Evolutionary conservation across 2,888 invertebrate genomes (phyloP), one percentile per base, ranked within the genome.

Genomic region (Eudasyphora cyanicolor): DNA sequence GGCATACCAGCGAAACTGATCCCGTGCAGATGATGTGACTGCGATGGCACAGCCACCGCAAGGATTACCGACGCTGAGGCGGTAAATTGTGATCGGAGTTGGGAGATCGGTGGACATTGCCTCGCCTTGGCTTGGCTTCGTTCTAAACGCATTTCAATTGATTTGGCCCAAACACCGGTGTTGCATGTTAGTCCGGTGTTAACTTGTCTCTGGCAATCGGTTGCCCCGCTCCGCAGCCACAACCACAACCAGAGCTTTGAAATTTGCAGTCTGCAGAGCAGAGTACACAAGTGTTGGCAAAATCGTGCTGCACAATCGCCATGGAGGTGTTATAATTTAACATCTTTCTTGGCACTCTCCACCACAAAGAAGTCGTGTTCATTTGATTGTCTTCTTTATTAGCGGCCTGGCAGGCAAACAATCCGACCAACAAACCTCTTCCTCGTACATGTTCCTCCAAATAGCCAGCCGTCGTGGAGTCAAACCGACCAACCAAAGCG

Each of bases 341-440:
- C 76, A 70, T 82, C 79, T 75, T 74, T 79, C 82, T 79, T 76
- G 76, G 82, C 80, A 82, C 78, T 77, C 73, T 64, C 38, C 38
- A 2, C 3, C 57, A 19, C 54, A 29, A 70, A 73, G 45, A 71
- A 79, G 45, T 64, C 76, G 60, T 79, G 69, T 60, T 70, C 78
- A 64, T 49, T 89, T 89, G 89, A 89, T 89, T 89, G 89, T 87
- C 88, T 89, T 89, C 89, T 89, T 89, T 89, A 89, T 89, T 89
- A 87, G 19, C 57, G 21, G 17, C 8, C 35, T 10, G 35, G 2
- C 64, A 35, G 8, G 12, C 57, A 10, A 32, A 12, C 67, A 0
- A 24, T 14, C 29, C 24, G 3, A 10, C 6, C 35, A 35, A 19
- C 21, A 5, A 12, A 12, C 4, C 21, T 60, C 60, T 3, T 29